Conservation (phyloP, 2,797 vertebrate species). For the Enteromius treurensis region DNA sequence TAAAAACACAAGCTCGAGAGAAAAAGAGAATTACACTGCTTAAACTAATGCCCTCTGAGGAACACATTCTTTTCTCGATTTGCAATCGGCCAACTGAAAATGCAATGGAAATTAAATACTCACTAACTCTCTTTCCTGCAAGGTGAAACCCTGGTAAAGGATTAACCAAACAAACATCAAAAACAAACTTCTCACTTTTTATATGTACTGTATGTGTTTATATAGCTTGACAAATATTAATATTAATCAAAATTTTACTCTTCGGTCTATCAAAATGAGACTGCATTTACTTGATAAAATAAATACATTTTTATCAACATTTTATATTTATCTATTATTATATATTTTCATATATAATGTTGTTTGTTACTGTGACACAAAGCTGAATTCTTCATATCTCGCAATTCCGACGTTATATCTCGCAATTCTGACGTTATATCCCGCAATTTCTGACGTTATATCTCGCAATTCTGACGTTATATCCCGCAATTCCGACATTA, state of each 20-base stretch:
- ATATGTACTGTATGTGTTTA: neutral
- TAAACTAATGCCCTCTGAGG: neutral
- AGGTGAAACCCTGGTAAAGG: neutral
- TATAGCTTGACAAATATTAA: neutral
- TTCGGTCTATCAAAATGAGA: neutral
- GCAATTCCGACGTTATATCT: too few relatives aligned
- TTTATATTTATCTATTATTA: too few relatives aligned
- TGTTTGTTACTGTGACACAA: neutral
- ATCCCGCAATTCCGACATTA: too few relatives aligned
- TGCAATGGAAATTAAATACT: conserved; percentile 1
- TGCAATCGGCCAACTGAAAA: neutral
- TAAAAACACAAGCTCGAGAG: neutral
- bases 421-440: too few relatives aligned
- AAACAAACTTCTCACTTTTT: neutral
- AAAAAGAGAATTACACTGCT: neutral
- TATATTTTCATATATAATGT: neutral
- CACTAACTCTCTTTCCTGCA: neutral
- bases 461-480: too few relatives aligned
- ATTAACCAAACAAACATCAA: neutral
- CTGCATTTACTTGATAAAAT: neutral
- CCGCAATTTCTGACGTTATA: too few relatives aligned
- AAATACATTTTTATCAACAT: too few relatives aligned
- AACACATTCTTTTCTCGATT: conserved; percentile 1
- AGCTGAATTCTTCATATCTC: neutral
- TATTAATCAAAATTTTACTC: neutral